Evolutionary conservation across 2,888 invertebrate species (phyloP), one percentile per base, ranked within the genome.

Genomic region (Andrena bucephala): DNA sequence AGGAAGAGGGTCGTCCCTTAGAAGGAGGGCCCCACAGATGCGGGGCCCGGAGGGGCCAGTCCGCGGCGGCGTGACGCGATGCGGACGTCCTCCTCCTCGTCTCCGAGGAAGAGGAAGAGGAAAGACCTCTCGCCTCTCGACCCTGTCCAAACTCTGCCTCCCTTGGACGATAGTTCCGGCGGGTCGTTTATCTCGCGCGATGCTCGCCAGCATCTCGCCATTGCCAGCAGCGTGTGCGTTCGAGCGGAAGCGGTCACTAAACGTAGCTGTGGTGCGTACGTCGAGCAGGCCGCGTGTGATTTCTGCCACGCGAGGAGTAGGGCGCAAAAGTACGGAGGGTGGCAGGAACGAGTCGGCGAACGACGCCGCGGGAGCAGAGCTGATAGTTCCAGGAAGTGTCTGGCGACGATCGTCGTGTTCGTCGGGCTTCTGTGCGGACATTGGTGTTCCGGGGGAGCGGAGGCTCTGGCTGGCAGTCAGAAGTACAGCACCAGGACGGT

Each of bases 401-500:
- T 77, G 69, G 87, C 70, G 60, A 66, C 68, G 67, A 93, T 94
- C 92, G 93, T 91, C 91, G 94, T 90, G 42, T 82, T 90, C 71
- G 70, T 90, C 59, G 90, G 83, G 20, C 75, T 91, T 66, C 67
- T 89, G 75, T 87, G 88, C 83, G 87, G 84, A 68, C 76, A 85
- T 42, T 90, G 88, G 84, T 86, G 84, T 59, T 59, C 81, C 24
- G 83, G 73, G 7, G 82, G 89, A 62, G 92, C 91, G 78, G 93
- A 94, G 50, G 94, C 90, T 89, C 85, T 94, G 93, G 87, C 95
- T 95, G 92, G 95, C 94, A 95, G 96, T 91, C 97, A 97, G 94
- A 97, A 97, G 94, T 97, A 97, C 94, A 97, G 97, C 94, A 97
- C 97, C 85, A 96, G 97, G 89, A 96, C 98, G 85, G 97, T 98